These are phyloP conservation scores for Delia radicum DNA, from an alignment of 1,140 invertebrate genomes.

Conservation along the genomic window DNA sequence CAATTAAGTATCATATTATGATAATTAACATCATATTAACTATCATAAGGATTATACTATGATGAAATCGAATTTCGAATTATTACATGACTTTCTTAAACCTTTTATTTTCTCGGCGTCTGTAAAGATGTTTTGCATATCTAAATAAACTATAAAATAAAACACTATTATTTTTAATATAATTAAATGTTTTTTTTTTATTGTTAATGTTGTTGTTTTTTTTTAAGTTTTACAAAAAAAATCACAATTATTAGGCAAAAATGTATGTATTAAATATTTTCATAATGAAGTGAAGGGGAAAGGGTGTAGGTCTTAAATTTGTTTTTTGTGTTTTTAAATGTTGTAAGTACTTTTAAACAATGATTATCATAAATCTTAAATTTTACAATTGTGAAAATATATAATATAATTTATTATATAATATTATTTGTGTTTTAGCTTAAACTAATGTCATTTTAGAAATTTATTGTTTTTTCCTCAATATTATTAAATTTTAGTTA, in stretches of 20 bases:
- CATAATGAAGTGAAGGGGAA: not conserved
- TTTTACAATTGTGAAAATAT: not conserved
- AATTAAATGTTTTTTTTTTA: not conserved
- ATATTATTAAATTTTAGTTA: not conserved
- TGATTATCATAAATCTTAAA: not conserved
- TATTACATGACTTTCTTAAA: too few species aligned
- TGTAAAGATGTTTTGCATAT: too few species aligned
- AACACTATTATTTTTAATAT: conserved; percentile 9
- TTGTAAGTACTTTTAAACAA: not conserved
- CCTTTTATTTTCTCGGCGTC: too few species aligned
- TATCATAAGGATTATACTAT: too few species aligned
- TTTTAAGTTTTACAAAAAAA: conserved; percentile 17
- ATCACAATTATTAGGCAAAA: conserved; percentile 17
- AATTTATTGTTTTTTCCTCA: conserved; percentile 5
- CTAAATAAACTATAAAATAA: not conserved
- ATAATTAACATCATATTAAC: too few species aligned
- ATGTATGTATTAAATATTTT: not conserved
- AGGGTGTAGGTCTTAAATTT: not conserved
- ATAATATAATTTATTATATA: not conserved
- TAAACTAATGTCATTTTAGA: not conserved
- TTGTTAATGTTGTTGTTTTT: not conserved
- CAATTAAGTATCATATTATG: too few species aligned
- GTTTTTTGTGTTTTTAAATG: not conserved
- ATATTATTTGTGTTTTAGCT: not conserved
- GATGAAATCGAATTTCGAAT: too few species aligned